phyloP scores from a whole-genome alignment of 2,113 vertebrate species.

The Cnemophilus loriae region DNA sequence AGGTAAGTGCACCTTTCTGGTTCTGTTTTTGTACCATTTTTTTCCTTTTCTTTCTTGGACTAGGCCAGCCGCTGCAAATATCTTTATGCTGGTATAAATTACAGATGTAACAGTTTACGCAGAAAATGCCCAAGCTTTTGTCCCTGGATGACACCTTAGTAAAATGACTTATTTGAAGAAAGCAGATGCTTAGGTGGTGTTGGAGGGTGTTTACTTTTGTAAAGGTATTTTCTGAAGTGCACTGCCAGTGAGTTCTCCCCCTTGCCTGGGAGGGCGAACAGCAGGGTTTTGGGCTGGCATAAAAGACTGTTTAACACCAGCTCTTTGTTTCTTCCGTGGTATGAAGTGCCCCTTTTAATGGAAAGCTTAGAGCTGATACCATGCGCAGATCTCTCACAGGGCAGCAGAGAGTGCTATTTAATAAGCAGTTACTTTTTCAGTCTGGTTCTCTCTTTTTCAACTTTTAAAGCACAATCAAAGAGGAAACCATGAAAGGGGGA shows the following conservation, averaged over 20 bases:
- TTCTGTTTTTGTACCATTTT: background rate
- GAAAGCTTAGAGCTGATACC: background rate
- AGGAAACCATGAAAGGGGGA: background rate
- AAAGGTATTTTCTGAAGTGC: background rate
- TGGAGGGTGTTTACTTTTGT: fast-evolving
- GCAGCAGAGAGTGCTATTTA: constrained; percentile 56
- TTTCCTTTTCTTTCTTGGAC: background rate
- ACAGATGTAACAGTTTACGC: background rate
- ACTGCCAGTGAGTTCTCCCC: background rate
- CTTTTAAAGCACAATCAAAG: background rate
- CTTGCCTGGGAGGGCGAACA: background rate
- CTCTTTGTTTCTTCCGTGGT: background rate
- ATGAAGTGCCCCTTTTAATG: background rate
- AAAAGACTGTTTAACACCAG: background rate
- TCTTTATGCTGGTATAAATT: background rate
- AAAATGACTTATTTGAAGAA: background rate
- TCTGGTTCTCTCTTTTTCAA: background rate
- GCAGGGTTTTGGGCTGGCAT: background rate
- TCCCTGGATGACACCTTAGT: background rate
- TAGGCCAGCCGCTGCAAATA: background rate
- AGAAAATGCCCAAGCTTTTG: background rate
- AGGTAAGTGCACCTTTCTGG: background rate
- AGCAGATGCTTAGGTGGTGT: background rate
- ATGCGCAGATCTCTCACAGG: background rate
- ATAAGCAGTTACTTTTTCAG: background rate